phyloP scores from a whole-genome alignment of 2,797 vertebrate genomes.

The Tolypeutes matacus region DNA sequence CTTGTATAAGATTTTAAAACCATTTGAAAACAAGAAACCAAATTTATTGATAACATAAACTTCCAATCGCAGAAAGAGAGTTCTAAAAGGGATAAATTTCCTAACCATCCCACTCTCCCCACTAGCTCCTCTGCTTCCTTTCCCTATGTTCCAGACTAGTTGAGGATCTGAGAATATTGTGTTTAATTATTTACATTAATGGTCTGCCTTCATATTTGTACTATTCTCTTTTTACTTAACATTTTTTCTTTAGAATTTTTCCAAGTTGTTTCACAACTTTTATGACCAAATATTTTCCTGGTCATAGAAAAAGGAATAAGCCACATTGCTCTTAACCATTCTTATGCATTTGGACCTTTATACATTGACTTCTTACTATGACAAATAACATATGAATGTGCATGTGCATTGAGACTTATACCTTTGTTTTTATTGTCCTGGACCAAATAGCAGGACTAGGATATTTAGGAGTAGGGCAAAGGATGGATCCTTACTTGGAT shows the following conservation, averaged over 20 bases:
- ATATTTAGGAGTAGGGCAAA: no score
- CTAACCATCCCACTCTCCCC: neutral
- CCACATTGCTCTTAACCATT: no score
- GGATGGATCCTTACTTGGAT: no score
- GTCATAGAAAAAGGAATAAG: no score
- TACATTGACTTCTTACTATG: no score
- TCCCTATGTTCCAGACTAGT: rapidly evolving
- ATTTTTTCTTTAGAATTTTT: neutral
- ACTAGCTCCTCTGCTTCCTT: neutral
- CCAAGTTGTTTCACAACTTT: neutral
- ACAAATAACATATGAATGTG: no score
- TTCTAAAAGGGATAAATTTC: neutral
- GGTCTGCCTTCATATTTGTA: no score
- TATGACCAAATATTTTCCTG: neutral
- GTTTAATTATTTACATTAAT: neutral
- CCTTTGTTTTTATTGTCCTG: no score
- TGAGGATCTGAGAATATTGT: neutral
- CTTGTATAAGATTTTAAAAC: neutral
- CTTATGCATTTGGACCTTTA: no score
- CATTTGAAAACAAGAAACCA: neutral
- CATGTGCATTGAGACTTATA: no score
- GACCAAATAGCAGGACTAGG: no score
- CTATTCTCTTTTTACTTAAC: neutral
- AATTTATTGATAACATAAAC: neutral
- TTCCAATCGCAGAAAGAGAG: neutral